Conservation (phyloP, 2,797 vertebrate genomes). For the Novumbra hubbsi region DNA sequence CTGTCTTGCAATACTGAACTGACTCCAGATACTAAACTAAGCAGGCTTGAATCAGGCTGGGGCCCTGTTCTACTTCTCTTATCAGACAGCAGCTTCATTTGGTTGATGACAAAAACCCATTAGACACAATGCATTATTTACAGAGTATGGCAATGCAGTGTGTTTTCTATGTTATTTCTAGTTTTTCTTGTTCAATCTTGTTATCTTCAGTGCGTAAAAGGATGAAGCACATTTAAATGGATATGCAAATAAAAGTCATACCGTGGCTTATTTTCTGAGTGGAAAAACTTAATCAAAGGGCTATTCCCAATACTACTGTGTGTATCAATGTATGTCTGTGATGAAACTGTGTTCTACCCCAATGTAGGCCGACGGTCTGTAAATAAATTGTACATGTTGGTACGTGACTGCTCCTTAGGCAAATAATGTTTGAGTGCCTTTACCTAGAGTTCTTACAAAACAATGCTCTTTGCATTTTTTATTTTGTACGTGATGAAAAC, state of each 20-base stretch:
- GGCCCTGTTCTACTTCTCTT: background rate
- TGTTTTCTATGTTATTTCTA: background rate
- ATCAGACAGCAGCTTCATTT: background rate
- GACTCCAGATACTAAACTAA: background rate
- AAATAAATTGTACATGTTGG: slow-evolving; percentile 54
- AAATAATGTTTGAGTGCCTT: slow-evolving; percentile 30
- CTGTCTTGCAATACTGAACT: background rate
- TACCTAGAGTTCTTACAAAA: slow-evolving; percentile 48
- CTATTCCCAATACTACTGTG: background rate
- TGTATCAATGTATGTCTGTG: slow-evolving; percentile 20
- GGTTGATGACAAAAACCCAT: background rate
- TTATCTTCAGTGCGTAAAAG: slow-evolving; percentile 14
- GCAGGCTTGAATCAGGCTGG: background rate
- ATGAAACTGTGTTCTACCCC: slow-evolving; percentile 37
- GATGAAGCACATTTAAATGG: slow-evolving; percentile 41
- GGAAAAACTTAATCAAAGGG: slow-evolving; percentile 19
- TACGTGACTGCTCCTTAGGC: slow-evolving; percentile 37
- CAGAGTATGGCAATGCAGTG: background rate
- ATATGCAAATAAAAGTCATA: slow-evolving; percentile 24
- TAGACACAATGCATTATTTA: background rate
- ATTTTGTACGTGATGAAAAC: slow-evolving; percentile 41
- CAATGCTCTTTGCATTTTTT: slow-evolving; percentile 41
- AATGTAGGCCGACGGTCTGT: slow-evolving; percentile 40
- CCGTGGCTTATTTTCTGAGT: slow-evolving; percentile 1
- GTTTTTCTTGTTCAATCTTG: background rate